phyloP scores from a whole-genome alignment of 2,113 vertebrate species.

The Orycteropus afer region DNA sequence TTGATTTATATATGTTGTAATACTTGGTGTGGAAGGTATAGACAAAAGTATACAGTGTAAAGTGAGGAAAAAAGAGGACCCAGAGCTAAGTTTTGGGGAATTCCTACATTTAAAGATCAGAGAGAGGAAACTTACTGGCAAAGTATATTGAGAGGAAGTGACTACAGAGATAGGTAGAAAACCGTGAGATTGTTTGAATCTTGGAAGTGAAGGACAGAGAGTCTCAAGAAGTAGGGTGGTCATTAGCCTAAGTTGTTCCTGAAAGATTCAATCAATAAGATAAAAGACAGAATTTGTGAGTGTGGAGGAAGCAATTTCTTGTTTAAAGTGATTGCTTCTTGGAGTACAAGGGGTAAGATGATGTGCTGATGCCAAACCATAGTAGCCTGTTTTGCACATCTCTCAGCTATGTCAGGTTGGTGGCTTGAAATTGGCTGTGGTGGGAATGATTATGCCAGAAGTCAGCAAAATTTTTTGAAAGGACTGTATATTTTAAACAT shows the following conservation, averaged over 20 bases:
- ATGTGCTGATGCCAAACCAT: neutral
- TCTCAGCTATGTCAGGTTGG: neutral
- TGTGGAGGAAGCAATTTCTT: neutral
- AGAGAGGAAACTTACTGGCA: neutral
- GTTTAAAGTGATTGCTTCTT: neutral
- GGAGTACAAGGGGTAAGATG: neutral
- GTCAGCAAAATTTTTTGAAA: neutral
- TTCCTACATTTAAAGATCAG: neutral
- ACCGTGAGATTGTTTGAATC: neutral
- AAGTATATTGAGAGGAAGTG: rapidly evolving
- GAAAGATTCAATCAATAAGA: neutral
- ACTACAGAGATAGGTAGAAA: neutral
- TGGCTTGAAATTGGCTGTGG: neutral
- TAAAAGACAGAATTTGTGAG: neutral
- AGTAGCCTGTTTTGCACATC: neutral
- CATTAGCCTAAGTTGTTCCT: neutral
- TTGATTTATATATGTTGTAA: neutral
- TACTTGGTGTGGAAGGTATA: too few relatives aligned
- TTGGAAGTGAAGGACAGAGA: neutral
- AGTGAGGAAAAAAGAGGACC: neutral
- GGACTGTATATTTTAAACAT: neutral
- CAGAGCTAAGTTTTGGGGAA: neutral
- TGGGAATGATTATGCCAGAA: rapidly evolving
- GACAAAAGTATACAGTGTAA: too few relatives aligned
- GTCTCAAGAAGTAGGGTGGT: neutral